Evolutionary conservation across 2,888 invertebrate species (phyloP).

Genomic region (Bursaphelenchus okinawaensis): DNA sequence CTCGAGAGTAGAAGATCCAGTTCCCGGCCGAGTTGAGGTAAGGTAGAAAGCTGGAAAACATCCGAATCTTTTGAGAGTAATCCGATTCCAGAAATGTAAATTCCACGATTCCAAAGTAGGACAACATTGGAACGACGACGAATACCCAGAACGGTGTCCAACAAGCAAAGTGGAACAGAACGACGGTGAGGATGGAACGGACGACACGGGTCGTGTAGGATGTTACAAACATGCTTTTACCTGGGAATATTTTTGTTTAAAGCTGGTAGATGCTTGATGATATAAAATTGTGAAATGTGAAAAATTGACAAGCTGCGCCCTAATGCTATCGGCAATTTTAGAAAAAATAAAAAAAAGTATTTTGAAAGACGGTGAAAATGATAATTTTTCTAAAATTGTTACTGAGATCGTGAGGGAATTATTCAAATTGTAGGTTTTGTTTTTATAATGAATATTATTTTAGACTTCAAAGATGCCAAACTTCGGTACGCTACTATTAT

Average conservation of each 20-base stretch:
- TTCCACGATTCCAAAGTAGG: conserved; percentile 20
- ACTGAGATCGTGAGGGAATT: too few species aligned
- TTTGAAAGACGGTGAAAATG: too few species aligned
- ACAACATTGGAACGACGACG: conserved; percentile 22
- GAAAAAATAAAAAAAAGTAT: too few species aligned
- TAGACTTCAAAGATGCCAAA: too few species aligned
- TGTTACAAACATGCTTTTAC: conserved; percentile 30
- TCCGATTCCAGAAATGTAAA: conserved; percentile 18
- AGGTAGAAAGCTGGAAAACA: conserved; percentile 37
- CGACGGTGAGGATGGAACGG: conserved; percentile 32
- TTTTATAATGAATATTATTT: too few species aligned
- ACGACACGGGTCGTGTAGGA: conserved; percentile 32
- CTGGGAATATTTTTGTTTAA: conserved; percentile 22
- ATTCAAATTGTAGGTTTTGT: too few species aligned
- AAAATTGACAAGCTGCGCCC: not conserved
- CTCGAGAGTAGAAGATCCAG: conserved; percentile 36
- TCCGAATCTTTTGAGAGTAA: conserved; percentile 25
- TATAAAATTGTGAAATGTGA: not conserved
- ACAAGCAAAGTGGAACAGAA: conserved; percentile 27
- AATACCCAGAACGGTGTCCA: conserved; percentile 35
- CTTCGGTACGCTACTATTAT: too few species aligned
- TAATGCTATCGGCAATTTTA: too few species aligned
- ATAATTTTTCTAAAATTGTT: too few species aligned
- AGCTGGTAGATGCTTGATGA: conserved; percentile 5
- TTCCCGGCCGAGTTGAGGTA: conserved; percentile 37